Percentiles rank a stretch among this genome's conserved stretches.
Conservation (phyloP, 2,797 vertebrate species). For the Lithobates sylvaticus region DNA sequence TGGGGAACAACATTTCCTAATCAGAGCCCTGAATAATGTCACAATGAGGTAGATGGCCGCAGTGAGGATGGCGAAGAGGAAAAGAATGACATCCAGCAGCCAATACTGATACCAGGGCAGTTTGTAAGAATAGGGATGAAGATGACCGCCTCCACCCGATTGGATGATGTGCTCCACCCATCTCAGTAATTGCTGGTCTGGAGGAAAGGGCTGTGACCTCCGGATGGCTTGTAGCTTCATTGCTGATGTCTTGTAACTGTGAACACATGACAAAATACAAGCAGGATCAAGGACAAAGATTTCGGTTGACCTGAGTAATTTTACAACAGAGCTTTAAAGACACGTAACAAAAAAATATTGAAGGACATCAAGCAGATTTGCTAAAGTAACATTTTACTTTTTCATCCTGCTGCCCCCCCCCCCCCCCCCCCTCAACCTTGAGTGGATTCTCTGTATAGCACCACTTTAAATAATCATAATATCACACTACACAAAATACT, state of each 20-base stretch:
- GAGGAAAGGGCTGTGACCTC: conserved; percentile 73
- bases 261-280: not conserved
- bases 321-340: too few species aligned
- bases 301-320: not conserved
- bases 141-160: conserved; percentile 71
- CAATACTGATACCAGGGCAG: conserved; percentile 77
- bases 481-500: not conserved
- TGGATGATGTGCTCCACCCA: conserved; percentile 78
- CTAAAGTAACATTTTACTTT: not conserved
- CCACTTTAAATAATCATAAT: not conserved
- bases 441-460: not conserved
- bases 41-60: conserved; percentile 20
- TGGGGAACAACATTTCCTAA: not conserved
- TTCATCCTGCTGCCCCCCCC: not conserved
- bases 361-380: not conserved
- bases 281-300: not conserved
- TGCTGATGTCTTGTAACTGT: conserved; percentile 76
- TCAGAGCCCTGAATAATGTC: conserved; percentile 5
- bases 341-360: too few species aligned
- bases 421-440: fast-evolving
- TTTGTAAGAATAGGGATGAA: conserved; percentile 68
- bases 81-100: conserved; percentile 72
- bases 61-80: conserved; percentile 66
- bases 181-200: conserved; percentile 68
- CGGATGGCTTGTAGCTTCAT: conserved; percentile 71